Evolutionary conservation across 2,113 vertebrate species (phyloP).

Genomic region (Regulus satrapa): DNA sequence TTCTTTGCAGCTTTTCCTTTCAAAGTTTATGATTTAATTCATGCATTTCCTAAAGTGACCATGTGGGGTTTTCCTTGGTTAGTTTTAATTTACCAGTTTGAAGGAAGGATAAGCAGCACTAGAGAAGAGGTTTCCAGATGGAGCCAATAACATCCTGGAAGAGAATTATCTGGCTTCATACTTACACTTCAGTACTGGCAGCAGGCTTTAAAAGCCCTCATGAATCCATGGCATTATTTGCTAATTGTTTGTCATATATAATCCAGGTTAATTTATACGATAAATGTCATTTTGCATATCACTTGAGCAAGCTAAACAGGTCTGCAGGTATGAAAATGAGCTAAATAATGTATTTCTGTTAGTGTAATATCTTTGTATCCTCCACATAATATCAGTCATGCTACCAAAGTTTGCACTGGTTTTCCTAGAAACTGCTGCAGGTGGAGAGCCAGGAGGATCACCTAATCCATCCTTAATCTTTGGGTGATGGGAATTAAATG

Average conservation of each 20-base stretch:
- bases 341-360: neutral
- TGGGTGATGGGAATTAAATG: neutral
- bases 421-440: neutral
- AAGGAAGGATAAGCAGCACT: neutral
- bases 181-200: neutral
- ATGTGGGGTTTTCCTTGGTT: neutral
- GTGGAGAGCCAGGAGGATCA: neutral
- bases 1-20: neutral
- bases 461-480: neutral
- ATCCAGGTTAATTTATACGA: neutral
- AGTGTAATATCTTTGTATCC: neutral
- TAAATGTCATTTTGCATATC: neutral
- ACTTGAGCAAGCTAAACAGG: neutral
- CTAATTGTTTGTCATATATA: neutral
- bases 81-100: neutral
- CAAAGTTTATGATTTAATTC: neutral
- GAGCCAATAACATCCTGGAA: neutral
- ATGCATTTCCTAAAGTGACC: neutral
- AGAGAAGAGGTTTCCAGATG: neutral
- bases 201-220: neutral
- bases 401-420: neutral
- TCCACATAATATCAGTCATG: accelerated
- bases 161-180: neutral
- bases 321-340: neutral
- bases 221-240: neutral